Conservation (phyloP, 1,140 invertebrate species). For the Drosophila kurseongensis region DNA sequence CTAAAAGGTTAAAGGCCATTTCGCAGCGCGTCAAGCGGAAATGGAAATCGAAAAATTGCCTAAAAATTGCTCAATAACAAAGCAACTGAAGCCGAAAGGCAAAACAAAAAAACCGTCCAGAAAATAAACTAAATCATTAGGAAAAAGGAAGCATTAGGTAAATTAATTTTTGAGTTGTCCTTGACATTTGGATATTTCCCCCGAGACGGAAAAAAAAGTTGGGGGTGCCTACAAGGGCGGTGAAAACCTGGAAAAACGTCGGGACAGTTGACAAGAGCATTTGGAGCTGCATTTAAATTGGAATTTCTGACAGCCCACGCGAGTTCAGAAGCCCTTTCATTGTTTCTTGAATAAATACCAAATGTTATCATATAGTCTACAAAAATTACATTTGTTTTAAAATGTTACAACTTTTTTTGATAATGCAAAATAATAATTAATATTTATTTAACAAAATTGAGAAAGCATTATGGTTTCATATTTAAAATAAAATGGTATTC, state of each 20-base stretch:
- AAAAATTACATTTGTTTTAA: no score
- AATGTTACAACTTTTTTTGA: no score
- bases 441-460: no score
- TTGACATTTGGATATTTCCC: conserved; percentile 22
- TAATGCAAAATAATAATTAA: no score
- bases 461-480: no score
- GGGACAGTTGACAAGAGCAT: conserved; percentile 1
- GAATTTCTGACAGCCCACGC: not conserved
- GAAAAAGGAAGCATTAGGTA: conserved; percentile 1
- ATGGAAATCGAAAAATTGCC: conserved; percentile 27
- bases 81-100: conserved; percentile 12
- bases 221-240: not conserved
- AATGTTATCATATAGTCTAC: no score
- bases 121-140: conserved; percentile 11
- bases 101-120: not conserved
- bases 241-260: not conserved
- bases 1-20: conserved; percentile 41
- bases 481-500: no score
- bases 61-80: conserved; percentile 40
- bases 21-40: conserved; percentile 36
- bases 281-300: not conserved
- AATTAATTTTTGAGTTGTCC: conserved; percentile 9
- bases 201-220: not conserved
- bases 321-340: no score
- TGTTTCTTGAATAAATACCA: no score